Base-by-base conservation (phyloP, 2,797 vertebrate species). In the Microhierax caerulescens region DNA sequence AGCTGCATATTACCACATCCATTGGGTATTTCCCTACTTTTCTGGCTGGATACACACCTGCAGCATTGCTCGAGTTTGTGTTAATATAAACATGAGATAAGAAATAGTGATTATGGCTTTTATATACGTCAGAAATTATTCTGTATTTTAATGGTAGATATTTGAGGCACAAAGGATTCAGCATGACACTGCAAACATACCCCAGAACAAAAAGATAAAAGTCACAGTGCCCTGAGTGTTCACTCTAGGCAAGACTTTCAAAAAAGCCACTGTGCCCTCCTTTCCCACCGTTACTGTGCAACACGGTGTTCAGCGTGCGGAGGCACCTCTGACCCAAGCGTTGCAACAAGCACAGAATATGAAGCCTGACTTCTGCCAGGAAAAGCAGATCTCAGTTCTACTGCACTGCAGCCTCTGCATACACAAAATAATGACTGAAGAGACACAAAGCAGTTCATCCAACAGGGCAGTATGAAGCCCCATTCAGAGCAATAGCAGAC, bases 171-270 rank as follows among this genome's bases (percentile, higher is more conserved):
- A 45, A 24, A 39, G 3, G 23, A n/a, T 60, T 69, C 51, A 32
- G 8, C 3, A 27, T 23, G 30, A 14, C 1, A 0, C 11, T 28
- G 34, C 28, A 73, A 80, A 56, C 28, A 28, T 8, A 28, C 0
- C 10, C 30, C 36, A 74, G 47, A 59, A 41, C 28, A 91, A 41
- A 61, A 63, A 45, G 4, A 17, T 36, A 8, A 11, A 67, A 25
- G 11, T 67, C 68, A 53, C 10, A 24, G 11, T 12, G 30, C 37
- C 5, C 0, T 17, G 9, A 43, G 43, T 59, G 12, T 54, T 88
- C 34, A 25, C 11, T 39, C 20, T 16, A 57, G 34, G 41, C 6
- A 50, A 65, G 59, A 39, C 25, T 69, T 51, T 3, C 0, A 48
- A 14, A 87, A 43, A 11, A 41, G 39, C 39, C 24, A 39, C 2